Evolutionary conservation across 2,797 vertebrate species (phyloP).

Genomic region (Manis crassicaudata): DNA sequence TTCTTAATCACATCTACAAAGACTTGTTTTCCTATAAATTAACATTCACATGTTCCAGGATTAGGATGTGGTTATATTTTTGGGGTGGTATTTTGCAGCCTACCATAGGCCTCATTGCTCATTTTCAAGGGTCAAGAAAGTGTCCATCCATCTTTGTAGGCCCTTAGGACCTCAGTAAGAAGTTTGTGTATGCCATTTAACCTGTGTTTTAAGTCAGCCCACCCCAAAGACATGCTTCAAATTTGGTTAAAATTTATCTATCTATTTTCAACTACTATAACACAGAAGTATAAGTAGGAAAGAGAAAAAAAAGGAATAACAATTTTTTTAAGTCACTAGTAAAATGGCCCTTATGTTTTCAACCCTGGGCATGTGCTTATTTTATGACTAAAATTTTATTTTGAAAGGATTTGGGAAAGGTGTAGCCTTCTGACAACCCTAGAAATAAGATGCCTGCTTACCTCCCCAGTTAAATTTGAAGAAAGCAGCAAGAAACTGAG

Average conservation of each 20-base stretch:
- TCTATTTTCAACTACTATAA: background rate
- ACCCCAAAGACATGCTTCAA: background rate
- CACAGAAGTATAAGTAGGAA: background rate
- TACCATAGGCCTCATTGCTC: background rate
- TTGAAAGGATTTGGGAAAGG: conserved; percentile 2
- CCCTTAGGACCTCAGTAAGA: background rate
- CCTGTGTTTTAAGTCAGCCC: background rate
- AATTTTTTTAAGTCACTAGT: background rate
- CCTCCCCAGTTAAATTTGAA: background rate
- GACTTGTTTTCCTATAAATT: background rate
- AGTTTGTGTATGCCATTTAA: background rate
- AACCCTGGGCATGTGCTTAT: background rate
- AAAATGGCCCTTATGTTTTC: background rate
- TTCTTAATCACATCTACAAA: background rate
- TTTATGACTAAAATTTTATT: conserved; percentile 33
- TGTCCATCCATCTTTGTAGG: background rate
- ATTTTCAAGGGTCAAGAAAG: background rate
- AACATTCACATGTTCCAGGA: background rate
- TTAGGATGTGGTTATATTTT: background rate
- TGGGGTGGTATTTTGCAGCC: background rate
- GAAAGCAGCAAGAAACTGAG: background rate
- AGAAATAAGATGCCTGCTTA: background rate
- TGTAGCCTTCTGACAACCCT: background rate
- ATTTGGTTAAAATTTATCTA: background rate
- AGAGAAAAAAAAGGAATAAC: background rate